Conservation (phyloP, 2,797 vertebrate genomes). For the Macroramphosus scolopax region DNA sequence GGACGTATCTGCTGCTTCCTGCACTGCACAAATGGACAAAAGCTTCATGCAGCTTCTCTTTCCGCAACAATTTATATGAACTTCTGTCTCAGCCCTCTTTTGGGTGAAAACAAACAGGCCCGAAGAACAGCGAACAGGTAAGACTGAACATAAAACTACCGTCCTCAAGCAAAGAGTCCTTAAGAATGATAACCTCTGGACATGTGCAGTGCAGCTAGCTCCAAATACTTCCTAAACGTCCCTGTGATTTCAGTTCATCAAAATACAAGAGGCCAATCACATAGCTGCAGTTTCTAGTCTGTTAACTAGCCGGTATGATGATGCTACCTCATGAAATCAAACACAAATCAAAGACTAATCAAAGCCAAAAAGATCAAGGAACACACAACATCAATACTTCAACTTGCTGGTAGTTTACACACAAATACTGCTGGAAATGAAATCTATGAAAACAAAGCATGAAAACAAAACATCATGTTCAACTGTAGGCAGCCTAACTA, state of each 20-base stretch:
- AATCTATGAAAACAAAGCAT: constrained; percentile 61
- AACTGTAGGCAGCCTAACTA: constrained; percentile 63
- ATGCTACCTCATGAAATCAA: constrained; percentile 27
- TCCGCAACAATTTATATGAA: constrained; percentile 11
- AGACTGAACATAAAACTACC: no score
- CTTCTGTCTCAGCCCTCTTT: constrained; percentile 24
- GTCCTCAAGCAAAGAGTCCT: not conserved
- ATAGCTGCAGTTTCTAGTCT: constrained; percentile 36
- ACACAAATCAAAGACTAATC: constrained; percentile 60
- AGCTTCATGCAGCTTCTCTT: constrained; percentile 36
- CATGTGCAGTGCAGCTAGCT: constrained; percentile 73
- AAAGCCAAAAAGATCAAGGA: constrained; percentile 52
- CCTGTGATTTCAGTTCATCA: constrained; percentile 34
- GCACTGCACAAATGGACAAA: constrained; percentile 66
- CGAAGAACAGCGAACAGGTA: no score
- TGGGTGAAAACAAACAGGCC: constrained; percentile 1
- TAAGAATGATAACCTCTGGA: constrained; percentile 1
- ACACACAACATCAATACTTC: constrained; percentile 59
- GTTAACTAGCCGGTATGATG: constrained; percentile 24
- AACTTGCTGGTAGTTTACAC: constrained; percentile 35
- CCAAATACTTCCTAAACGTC: constrained; percentile 62
- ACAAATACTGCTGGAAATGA: no score
- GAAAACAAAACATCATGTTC: constrained; percentile 62
- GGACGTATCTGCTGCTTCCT: constrained; percentile 68
- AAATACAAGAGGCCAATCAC: constrained; percentile 33